Base-by-base conservation (phyloP, 1,140 invertebrate species). In the Halesus radiatus region DNA sequence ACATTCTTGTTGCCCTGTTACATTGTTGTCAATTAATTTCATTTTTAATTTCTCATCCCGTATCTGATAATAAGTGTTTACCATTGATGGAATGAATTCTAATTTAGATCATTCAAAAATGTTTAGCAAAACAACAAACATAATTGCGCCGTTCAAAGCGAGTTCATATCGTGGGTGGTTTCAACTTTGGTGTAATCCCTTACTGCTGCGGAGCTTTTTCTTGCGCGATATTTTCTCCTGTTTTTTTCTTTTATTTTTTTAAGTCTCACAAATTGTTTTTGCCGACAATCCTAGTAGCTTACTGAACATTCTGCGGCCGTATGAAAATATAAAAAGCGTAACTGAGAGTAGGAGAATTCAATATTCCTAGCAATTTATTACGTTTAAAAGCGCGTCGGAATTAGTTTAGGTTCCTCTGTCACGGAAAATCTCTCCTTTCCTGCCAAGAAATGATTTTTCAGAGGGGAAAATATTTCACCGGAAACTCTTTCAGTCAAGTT, bases 311-410 rank as follows among this genome's bases (percentile, higher is more conserved):
- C 60, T 83, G 81, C 76, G 77, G 77, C 80, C 77, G 79, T 37
- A 80, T 62, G 77, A 83, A 80, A 79, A 83, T 75, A 77, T 76
- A 54, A 83, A 56, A 50, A 58, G 18, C 72, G 80, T 83, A 79
- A 83, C 64, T 58, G 80, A 45, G 78, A 81, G 50, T 58, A 15
- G 80, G 68, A 70, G 80, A 81, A 83, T 83, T 83, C 81, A 83
- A 83, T 83, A 83, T 83, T 80, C 82, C 73, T 29, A 68, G 80
- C 80, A 83, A 83, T 81, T 83, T 83, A 83, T 83, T 83, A 81
- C 82, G 74, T 81, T 83, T 83, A 81, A 83, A 83, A 83, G 80
- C 82, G 80, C 80, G 82, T 75, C 82, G 64, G 82, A 83, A 81
- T 83, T 83, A 80, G 80, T 68, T 79, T 76, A 81, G 8, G 74